Evolutionary conservation across 1,140 invertebrate genomes (phyloP).

Genomic region (Bombus terrestris): DNA sequence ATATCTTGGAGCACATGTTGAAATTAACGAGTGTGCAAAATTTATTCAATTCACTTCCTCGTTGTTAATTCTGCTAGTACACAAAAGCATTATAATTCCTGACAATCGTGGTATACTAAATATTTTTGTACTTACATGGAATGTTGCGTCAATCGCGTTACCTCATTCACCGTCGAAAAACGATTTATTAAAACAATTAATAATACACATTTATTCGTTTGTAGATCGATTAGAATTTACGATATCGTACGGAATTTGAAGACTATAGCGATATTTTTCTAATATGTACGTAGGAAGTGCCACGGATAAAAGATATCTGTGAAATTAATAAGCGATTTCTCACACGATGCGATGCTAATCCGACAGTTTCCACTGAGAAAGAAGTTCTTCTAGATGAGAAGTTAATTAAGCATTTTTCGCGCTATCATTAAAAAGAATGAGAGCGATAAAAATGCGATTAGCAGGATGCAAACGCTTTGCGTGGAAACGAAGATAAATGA

Average conservation of each 20-base stretch:
- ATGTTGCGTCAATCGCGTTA: neutral
- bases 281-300: neutral
- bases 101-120: neutral
- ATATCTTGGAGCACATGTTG: neutral
- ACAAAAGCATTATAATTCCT: neutral
- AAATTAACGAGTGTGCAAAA: neutral
- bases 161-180: neutral
- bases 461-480: neutral
- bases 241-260: neutral
- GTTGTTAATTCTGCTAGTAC: neutral
- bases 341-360: neutral
- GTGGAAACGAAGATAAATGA: neutral
- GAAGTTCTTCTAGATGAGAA: neutral
- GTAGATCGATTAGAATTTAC: neutral
- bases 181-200: neutral
- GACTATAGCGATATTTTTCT: neutral
- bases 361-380: neutral
- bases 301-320: neutral
- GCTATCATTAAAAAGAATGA: neutral
- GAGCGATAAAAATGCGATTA: neutral
- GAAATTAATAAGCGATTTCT: neutral
- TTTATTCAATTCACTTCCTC: neutral
- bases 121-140: neutral
- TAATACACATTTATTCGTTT: neutral
- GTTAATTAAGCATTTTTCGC: slow-evolving; percentile 16